Percentiles rank a stretch among this genome's conserved stretches.
Evolutionary conservation across 2,797 vertebrate species (phyloP).

Genomic region (Phrynocephalus vlangalii): DNA sequence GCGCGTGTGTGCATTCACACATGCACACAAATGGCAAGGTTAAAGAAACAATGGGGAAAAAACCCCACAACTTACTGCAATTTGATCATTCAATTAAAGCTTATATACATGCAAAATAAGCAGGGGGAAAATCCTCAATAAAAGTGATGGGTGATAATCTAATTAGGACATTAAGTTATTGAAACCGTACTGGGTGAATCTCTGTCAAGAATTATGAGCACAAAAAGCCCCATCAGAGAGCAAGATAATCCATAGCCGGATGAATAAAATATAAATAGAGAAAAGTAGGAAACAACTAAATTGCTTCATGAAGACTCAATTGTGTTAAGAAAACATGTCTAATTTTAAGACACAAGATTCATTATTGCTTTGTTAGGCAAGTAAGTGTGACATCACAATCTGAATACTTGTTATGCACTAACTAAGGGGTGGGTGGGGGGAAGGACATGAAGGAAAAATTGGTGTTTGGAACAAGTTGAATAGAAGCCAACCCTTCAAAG

Average conservation of each 20-base stretch:
- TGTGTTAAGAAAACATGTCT: not conserved
- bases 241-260: not conserved
- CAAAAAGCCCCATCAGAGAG: not conserved
- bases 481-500: too few relatives aligned
- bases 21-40: not conserved
- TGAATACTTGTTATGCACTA: not conserved
- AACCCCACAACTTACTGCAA: too few relatives aligned
- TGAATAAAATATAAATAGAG: not conserved
- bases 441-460: not conserved
- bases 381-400: not conserved
- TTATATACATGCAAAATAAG: not conserved
- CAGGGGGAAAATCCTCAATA: not conserved
- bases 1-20: too few relatives aligned
- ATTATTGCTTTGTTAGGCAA: not conserved
- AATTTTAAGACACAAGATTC: not conserved
- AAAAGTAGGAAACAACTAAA: not conserved
- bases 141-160: not conserved
- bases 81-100: not conserved
- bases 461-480: slow-evolving; percentile 5
- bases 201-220: not conserved
- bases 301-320: not conserved
- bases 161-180: not conserved
- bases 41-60: slow-evolving; percentile 4
- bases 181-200: not conserved
- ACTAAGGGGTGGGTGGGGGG: not conserved